Conservation (phyloP, 2,797 vertebrate genomes). For the Crocodylus rhombifer region DNA sequence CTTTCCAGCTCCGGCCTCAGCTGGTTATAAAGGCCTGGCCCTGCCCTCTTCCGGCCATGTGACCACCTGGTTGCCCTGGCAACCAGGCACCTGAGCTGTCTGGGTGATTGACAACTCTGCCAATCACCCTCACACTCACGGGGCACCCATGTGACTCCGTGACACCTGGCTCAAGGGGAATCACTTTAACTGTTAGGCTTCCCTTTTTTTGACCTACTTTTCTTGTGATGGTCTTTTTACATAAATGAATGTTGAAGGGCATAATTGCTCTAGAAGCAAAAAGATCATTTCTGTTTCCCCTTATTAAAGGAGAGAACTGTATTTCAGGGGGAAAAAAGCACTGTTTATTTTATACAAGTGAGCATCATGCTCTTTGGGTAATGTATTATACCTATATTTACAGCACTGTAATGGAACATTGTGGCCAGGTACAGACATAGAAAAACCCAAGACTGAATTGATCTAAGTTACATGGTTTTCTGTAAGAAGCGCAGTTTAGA, state of each 20-base stretch:
- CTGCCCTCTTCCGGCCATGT: too few relatives aligned
- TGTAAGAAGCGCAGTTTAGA: too few relatives aligned
- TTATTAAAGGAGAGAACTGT: conserved; percentile 1
- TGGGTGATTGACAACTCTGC: too few relatives aligned
- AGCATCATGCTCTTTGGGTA: neutral
- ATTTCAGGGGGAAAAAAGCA: neutral
- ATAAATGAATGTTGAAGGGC: neutral
- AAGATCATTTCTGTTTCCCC: conserved; percentile 11
- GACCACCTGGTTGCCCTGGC: too few relatives aligned
- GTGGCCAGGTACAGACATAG: too few relatives aligned
- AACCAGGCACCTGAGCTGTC: too few relatives aligned
- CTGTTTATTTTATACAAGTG: neutral
- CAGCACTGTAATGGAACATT: neutral
- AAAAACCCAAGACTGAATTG: too few relatives aligned
- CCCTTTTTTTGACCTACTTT: neutral
- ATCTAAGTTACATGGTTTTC: too few relatives aligned
- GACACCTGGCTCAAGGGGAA: neutral
- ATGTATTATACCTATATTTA: conserved; percentile 13
- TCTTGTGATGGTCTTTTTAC: neutral
- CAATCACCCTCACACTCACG: too few relatives aligned
- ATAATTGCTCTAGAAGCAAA: conserved; percentile 2
- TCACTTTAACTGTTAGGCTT: neutral
- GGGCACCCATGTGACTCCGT: too few relatives aligned
- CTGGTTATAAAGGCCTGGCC: too few relatives aligned
- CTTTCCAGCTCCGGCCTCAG: too few relatives aligned